phyloP scores from a whole-genome alignment of 2,888 invertebrate genomes.

The Drosophila neotestacea region DNA sequence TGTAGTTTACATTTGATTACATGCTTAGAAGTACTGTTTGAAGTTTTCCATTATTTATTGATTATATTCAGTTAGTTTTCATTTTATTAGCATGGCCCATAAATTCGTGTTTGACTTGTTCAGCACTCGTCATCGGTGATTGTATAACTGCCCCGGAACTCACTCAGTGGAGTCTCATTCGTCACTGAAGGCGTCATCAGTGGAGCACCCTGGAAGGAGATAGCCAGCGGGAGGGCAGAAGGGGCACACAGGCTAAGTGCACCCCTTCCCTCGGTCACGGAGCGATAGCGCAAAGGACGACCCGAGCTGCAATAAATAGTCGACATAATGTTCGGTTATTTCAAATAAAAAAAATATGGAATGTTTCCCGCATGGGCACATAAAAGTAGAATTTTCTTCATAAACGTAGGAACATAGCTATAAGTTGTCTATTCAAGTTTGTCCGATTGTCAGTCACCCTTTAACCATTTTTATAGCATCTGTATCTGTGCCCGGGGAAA shows the following conservation, averaged over 20 bases:
- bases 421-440: not conserved
- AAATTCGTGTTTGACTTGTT: constrained; percentile 58
- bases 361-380: constrained; percentile 3
- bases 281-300: constrained; percentile 89
- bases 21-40: constrained; percentile 21
- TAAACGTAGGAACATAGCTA: not conserved
- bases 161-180: constrained; percentile 84
- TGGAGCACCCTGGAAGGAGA: constrained; percentile 90
- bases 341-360: not conserved
- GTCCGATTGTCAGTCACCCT: not conserved
- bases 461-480: not conserved
- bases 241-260: constrained; percentile 90
- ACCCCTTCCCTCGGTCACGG: constrained; percentile 89
- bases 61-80: constrained; percentile 21
- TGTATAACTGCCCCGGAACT: constrained; percentile 84
- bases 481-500: too few species aligned
- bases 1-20: constrained; percentile 44
- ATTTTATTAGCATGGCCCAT: constrained; percentile 21
- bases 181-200: constrained; percentile 84
- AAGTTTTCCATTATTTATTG: constrained; percentile 1
- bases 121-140: constrained; percentile 85
- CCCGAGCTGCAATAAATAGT: constrained; percentile 87
- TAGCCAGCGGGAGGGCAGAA: constrained; percentile 90
- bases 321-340: constrained; percentile 10
- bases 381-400: constrained; percentile 9